A percentile compares a stretch with the other conserved stretches of the same genome.
phyloP scores from a whole-genome alignment of 1,140 invertebrate genomes.

The Watersipora subatra region DNA sequence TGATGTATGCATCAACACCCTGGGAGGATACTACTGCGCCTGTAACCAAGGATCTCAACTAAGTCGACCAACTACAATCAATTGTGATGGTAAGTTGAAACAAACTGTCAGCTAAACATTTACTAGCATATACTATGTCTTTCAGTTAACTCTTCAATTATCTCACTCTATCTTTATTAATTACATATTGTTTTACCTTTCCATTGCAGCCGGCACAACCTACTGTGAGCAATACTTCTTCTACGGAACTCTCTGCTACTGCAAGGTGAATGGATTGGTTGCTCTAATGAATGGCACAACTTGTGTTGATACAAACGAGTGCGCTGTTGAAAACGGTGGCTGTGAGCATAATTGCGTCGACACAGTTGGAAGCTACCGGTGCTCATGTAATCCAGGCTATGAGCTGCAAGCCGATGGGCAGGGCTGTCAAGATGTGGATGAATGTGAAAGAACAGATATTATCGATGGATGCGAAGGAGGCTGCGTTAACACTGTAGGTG shows the following conservation, averaged over 20 bases:
- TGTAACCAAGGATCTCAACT: conserved; percentile 8
- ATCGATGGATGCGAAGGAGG: not conserved
- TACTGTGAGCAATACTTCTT: not conserved
- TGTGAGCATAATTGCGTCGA: conserved; percentile 30
- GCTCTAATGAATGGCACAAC: not conserved
- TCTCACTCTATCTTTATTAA: not conserved
- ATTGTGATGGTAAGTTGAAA: conserved; percentile 4
- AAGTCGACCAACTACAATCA: not conserved
- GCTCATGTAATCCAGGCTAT: conserved; percentile 14
- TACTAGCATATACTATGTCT: not conserved
- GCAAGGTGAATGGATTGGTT: not conserved
- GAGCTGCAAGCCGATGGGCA: not conserved
- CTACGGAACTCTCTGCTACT: conserved; percentile 2
- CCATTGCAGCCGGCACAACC: not conserved
- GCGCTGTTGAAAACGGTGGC: conserved; percentile 31
- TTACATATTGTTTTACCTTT: not conserved
- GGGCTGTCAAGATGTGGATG: conserved; percentile 1
- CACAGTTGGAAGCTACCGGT: conserved; percentile 14
- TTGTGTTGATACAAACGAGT: conserved; percentile 32
- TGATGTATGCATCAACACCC: conserved; percentile 49
- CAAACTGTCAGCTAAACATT: not conserved
- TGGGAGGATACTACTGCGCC: conserved; percentile 42
- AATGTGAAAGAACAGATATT: not conserved
- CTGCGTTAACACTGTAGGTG: conserved; percentile 5
- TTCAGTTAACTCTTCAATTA: not conserved